Evolutionary conservation across 2,797 vertebrate genomes (phyloP).

Genomic region (Syncerus caffer): DNA sequence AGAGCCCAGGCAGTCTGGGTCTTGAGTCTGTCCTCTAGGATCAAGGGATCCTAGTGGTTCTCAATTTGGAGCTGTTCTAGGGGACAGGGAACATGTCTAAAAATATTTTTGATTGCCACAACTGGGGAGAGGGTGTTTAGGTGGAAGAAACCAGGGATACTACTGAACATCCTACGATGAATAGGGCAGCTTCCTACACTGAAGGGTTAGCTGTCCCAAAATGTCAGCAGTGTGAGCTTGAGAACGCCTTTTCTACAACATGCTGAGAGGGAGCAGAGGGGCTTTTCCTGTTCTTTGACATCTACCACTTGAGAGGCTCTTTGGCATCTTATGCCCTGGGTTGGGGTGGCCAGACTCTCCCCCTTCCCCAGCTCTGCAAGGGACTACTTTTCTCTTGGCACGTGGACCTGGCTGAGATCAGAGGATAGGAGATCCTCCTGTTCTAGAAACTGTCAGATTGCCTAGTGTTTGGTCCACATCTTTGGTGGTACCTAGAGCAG

Average conservation of each 20-base stretch:
- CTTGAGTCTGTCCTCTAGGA: neutral
- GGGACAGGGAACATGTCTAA: neutral
- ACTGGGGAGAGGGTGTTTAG: neutral
- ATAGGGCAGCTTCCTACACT: neutral
- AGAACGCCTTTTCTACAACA: neutral
- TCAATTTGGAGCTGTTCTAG: neutral
- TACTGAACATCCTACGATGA: neutral
- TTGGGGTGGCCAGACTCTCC: too few relatives aligned
- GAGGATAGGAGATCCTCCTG: neutral
- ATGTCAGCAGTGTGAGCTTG: neutral
- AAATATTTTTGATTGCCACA: neutral
- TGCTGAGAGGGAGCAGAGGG: neutral
- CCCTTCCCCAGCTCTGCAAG: rapidly evolving
- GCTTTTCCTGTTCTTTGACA: neutral
- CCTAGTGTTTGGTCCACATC: neutral
- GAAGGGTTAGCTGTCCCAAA: neutral
- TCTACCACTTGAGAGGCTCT: neutral
- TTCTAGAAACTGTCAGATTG: neutral
- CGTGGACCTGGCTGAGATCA: neutral
- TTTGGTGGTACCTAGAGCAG: neutral
- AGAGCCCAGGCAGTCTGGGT: neutral
- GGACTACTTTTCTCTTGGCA: neutral
- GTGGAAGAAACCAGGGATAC: neutral
- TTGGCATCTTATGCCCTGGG: neutral
- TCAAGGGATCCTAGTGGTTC: neutral